Evolutionary conservation across 2,888 invertebrate genomes (phyloP), one percentile per base, ranked within the genome.

Genomic region (Drosophila lutescens): DNA sequence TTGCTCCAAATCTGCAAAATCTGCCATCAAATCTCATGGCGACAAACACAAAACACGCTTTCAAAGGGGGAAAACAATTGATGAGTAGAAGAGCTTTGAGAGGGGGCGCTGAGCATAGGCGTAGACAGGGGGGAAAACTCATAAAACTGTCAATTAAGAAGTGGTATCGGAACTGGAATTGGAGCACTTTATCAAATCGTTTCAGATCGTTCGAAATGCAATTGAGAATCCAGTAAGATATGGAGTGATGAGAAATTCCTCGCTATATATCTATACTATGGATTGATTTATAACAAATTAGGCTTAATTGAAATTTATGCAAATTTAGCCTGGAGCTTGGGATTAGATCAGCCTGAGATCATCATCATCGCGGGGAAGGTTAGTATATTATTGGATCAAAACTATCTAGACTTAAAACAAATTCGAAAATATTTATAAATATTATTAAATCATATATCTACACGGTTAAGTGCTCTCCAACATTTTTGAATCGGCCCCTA

Each of bases 1-100:
- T 74, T 74, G 74, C 69, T 69, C 76, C 26, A 73, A 74, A 75
- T 68, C 40, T 50, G 34, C 54, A 7, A 51, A 65, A 63, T 62
- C 63, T 59, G 44, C 32, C 20, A 73, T 56, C 57, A 74, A 66
- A 56, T 51, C 30, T 38, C 38, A 30, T 40, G 58, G 34, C 38
- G 17, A 38, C 10, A 51, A 47, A 17, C 40, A 34, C 34, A 34
- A 38, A 44, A 36, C 20, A n/a, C 23, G 32, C 40, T 17, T 13
- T 32, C 8, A 46, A 34, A 47, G 41, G 32, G 38, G 30, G 30
- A 30, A 15, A 46, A 32, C 44, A 47, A 38, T 62, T 46, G 26
- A 46, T 9, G n/a, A 8, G 26, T 26, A n/a, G 15, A 30, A n/a
- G 15, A 30, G n/a, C 47, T 15, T 15, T 26, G 9, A 30, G 10